These are phyloP conservation scores for Salarias fasciatus DNA, from an alignment of 2,797 vertebrate genomes.

Conservation along the genomic window DNA sequence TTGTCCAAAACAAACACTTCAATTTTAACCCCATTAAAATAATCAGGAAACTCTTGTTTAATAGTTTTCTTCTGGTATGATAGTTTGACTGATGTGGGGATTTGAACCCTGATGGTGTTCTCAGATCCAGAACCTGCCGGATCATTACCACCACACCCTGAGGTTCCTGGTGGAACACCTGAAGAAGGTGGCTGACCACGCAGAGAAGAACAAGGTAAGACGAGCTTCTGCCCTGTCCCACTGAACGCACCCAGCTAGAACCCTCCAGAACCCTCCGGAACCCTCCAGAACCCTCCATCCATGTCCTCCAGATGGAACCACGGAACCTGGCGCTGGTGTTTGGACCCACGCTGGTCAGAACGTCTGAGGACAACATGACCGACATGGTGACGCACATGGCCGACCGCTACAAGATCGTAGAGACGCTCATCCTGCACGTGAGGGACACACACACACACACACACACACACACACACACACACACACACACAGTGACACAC, in stretches of 20 bases:
- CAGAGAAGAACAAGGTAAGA: constrained; percentile 95
- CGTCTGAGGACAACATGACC: constrained; percentile 96
- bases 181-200: constrained; percentile 92
- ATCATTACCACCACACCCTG: constrained; percentile 93
- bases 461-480: too few relatives aligned
- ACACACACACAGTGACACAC: too few relatives aligned
- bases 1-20: too few relatives aligned
- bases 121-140: constrained; percentile 92
- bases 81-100: too few relatives aligned
- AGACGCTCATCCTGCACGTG: constrained; percentile 95
- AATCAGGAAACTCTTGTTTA: too few relatives aligned
- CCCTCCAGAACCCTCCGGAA: too few relatives aligned
- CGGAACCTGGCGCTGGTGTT: constrained; percentile 96
- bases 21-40: too few relatives aligned
- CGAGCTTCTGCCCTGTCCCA: too few relatives aligned
- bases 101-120: too few relatives aligned
- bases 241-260: too few relatives aligned
- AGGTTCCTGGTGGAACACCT: constrained; percentile 93
- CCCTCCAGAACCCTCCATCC: too few relatives aligned
- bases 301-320: constrained; percentile 90
- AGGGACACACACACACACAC: constrained; percentile 54
- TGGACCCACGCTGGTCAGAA: constrained; percentile 94
- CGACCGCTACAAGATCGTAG: constrained; percentile 96
- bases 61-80: too few relatives aligned
- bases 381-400: constrained; percentile 99